Evolutionary conservation across 2,888 invertebrate species (phyloP).

Genomic region (Petrolisthes manimaculis): DNA sequence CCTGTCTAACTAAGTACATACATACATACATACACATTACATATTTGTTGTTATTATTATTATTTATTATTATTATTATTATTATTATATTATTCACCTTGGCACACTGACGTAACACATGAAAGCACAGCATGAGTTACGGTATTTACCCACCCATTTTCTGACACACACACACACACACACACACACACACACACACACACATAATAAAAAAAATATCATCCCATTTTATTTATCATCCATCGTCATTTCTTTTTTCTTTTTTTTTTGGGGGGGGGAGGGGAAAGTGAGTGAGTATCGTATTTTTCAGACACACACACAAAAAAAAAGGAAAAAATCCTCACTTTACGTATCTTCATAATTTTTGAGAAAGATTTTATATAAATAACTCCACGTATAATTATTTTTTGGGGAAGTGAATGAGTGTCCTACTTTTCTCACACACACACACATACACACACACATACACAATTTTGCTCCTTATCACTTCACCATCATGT

Average conservation of each 20-base stretch:
- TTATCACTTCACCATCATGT: neutral
- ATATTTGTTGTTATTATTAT: no score
- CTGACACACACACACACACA: neutral
- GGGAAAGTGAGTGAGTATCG: no score
- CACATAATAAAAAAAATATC: neutral
- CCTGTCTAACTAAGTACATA: neutral
- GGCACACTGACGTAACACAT: constrained; percentile 8
- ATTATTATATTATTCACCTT: constrained; percentile 1
- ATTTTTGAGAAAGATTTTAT: no score
- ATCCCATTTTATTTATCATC: no score
- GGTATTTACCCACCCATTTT: neutral
- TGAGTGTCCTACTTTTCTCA: neutral
- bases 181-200: constrained; percentile 9
- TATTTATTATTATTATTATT: neutral
- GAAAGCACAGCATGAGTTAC: constrained; percentile 3
- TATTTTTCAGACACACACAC: no score
- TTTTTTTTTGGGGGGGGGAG: no score
- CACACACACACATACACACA: neutral
- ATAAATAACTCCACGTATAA: no score
- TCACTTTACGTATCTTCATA: no score
- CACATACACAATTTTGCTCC: neutral
- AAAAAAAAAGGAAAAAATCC: no score
- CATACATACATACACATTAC: no score
- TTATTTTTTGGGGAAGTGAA: no score
- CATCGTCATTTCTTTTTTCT: no score